Conservation (phyloP, 2,113 vertebrate species). For the Cariama cristata region DNA sequence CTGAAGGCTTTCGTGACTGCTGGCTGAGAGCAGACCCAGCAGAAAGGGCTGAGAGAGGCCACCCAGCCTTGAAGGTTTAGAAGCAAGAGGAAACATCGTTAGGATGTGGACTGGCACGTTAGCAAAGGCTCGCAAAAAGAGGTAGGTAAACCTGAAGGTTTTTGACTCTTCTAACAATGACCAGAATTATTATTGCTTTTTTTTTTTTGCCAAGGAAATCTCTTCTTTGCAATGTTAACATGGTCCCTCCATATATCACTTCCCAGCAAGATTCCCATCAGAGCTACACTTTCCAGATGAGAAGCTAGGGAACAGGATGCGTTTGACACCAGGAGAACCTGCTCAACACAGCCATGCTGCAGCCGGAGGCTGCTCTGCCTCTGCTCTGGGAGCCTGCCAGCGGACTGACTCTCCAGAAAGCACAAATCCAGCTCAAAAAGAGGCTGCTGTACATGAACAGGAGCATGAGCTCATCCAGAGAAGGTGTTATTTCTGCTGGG, state of each 20-base stretch:
- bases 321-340: background rate
- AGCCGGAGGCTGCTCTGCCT: background rate
- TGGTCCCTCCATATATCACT: too few relatives aligned
- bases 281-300: background rate
- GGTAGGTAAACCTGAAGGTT: background rate
- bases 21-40: background rate
- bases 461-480: background rate
- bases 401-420: background rate
- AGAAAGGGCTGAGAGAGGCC: background rate
- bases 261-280: background rate
- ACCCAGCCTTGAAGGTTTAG: background rate
- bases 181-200: background rate
- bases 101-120: background rate
- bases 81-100: background rate
- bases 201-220: background rate
- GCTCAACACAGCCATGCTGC: background rate
- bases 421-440: background rate
- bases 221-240: background rate
- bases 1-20: background rate
- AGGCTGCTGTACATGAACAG: background rate
- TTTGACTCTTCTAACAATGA: background rate
- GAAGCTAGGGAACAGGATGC: background rate
- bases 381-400: background rate
- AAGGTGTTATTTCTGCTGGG: slow-evolving; percentile 51
- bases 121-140: background rate